Conservation (phyloP, 2,113 vertebrate genomes). For the Corvus hawaiiensis region DNA sequence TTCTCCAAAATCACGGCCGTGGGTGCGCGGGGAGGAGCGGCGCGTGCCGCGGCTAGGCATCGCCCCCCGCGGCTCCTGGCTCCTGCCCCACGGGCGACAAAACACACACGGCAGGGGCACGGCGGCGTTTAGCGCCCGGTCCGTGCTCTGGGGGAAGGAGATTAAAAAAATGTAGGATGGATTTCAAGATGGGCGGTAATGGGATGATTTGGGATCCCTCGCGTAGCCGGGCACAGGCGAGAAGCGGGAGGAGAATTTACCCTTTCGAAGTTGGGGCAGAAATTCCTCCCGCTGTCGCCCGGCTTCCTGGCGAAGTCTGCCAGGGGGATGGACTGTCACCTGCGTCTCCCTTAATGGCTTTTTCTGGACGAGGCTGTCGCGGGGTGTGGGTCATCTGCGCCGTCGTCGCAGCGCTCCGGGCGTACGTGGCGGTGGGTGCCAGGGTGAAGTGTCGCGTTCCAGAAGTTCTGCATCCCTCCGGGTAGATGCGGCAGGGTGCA, state of each 20-base stretch:
- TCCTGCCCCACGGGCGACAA: not conserved
- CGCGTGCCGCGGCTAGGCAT: not conserved
- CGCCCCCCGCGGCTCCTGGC: not conserved
- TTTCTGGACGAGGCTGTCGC: not conserved
- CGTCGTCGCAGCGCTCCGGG: not conserved
- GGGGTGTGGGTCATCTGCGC: not conserved
- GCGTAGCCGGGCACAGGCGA: not conserved
- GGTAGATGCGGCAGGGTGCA: slow-evolving; percentile 22
- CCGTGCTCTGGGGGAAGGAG: not conserved
- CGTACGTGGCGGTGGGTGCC: slow-evolving; percentile 41
- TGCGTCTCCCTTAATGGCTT: not conserved
- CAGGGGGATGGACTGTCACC: slow-evolving; percentile 4
- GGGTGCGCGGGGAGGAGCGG: not conserved
- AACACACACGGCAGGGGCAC: not conserved
- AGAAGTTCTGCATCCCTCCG: slow-evolving; percentile 51
- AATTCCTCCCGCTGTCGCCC: not conserved
- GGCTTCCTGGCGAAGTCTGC: not conserved
- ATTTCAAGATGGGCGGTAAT: not conserved
- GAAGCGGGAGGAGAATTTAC: not conserved
- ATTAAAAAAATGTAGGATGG: not conserved
- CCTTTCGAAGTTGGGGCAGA: not conserved
- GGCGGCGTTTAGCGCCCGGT: slow-evolving; percentile 16
- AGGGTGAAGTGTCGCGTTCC: slow-evolving; percentile 40
- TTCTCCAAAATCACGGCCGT: slow-evolving; percentile 50
- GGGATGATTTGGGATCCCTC: not conserved